Base-by-base conservation (phyloP, 2,888 invertebrate species). In the Conus canariensis region DNA sequence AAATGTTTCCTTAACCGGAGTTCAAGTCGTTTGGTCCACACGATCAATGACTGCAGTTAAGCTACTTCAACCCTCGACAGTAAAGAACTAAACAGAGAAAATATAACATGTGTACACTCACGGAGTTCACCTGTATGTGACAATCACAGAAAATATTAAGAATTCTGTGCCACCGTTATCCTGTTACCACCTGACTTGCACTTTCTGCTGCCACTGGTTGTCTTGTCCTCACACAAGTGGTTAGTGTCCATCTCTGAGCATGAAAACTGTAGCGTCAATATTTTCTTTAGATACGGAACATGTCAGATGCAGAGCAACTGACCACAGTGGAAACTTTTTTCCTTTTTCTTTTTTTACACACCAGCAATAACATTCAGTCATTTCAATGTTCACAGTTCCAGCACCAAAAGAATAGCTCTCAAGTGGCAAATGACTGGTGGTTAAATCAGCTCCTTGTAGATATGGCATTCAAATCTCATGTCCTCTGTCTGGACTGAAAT, bases 381-480 rank as follows among this genome's bases (percentile, higher is more conserved):
- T 0, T 70, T 22, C 70, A 70, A 16, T 22, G 70, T 70, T 70
- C 25, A 80, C 80, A 83, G 56, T 22, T 83, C 82, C 82, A 83
- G 82, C 82, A 83, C 82, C 82, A 7, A 83, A 58, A 8, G 77
- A 56, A 56, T 12, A 83, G 58, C 82, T 83, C 22, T 22, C 82
- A n/a, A 83, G 58, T 58, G 19, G 22, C 58, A 10, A 7, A 56
- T 58, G 58, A 83, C 58, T 83, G 16, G 58, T 58, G 16, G 19
- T 19, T 25, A 83, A 10, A n/a, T 83, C 56, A 58, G 82, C 7
- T 9, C 56, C 58, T 25, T 77, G 77, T 83, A 83, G 56, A 19
- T 83, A 83, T 83, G 82, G 82, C 82, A 83, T 83, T 83, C 56
- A 83, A 58, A 82, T 58, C 56, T 82, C 82, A 82, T 22, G 82